These are phyloP conservation scores for Drosophila merina DNA, from an alignment of 2,888 invertebrate species.

Conservation along the genomic window DNA sequence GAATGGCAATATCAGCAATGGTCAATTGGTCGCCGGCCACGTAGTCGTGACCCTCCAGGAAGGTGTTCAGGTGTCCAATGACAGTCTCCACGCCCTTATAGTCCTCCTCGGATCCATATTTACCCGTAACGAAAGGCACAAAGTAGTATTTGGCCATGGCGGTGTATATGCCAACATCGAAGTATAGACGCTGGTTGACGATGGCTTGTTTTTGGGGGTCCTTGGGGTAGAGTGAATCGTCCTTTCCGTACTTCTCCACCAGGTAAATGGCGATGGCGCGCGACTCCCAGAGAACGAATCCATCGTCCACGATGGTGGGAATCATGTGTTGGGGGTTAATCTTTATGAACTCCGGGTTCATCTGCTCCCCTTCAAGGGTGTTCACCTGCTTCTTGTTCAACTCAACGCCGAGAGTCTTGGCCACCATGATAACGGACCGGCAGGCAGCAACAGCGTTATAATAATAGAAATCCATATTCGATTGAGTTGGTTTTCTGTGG, in stretches of 20 bases:
- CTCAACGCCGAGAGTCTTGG: constrained; percentile 87
- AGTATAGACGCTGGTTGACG: constrained; percentile 49
- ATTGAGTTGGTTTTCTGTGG: background rate
- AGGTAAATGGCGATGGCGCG: constrained; percentile 92
- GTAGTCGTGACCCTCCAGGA: constrained; percentile 56
- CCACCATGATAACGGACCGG: constrained; percentile 86
- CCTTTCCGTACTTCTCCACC: constrained; percentile 90
- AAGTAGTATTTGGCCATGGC: constrained; percentile 45
- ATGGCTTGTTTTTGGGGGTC: constrained; percentile 40
- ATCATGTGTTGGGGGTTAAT: constrained; percentile 92
- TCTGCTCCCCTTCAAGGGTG: constrained; percentile 86
- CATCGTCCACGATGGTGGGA: constrained; percentile 92
- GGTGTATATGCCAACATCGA: constrained; percentile 44
- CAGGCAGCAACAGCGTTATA: constrained; percentile 86
- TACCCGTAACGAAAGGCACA: constrained; percentile 15
- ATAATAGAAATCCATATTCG: constrained; percentile 85
- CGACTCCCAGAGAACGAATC: constrained; percentile 91
- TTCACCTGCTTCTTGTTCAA: constrained; percentile 86
- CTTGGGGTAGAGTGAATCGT: constrained; percentile 86
- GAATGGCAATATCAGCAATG: constrained; percentile 89
- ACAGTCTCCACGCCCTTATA: constrained; percentile 44
- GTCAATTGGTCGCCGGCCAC: constrained; percentile 89
- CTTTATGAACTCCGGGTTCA: constrained; percentile 88
- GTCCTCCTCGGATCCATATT: constrained; percentile 41
- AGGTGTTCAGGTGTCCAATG: constrained; percentile 44